Percentiles rank a stretch among this genome's conserved stretches.
Evolutionary conservation across 2,797 vertebrate genomes (phyloP).

Genomic region (Eulemur mongoz): DNA sequence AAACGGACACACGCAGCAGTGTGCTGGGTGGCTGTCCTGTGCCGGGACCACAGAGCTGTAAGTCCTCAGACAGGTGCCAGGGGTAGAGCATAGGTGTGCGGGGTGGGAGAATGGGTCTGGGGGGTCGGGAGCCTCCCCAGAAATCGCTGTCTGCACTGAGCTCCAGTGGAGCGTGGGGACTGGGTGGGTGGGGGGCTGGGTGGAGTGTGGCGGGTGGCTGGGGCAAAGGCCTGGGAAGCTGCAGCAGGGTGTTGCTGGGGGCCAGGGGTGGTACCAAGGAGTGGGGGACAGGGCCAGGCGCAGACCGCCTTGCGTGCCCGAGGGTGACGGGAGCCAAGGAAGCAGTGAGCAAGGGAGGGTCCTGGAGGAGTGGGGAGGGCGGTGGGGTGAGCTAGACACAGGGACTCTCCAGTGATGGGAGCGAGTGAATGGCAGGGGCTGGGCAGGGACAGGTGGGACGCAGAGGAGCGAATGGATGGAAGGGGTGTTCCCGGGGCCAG

Average conservation of each 20-base stretch:
- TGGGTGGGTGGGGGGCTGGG: background rate
- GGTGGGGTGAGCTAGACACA: background rate
- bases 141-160: background rate
- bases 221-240: background rate
- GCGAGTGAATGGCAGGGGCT: fast-evolving
- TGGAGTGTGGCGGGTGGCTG: background rate
- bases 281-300: background rate
- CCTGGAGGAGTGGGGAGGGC: too few relatives aligned
- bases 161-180: fast-evolving
- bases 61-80: fast-evolving
- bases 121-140: fast-evolving
- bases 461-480: background rate
- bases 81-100: too few relatives aligned
- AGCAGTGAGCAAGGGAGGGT: background rate
- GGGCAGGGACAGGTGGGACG: background rate
- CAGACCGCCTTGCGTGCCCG: background rate
- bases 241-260: background rate
- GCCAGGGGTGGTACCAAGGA: background rate
- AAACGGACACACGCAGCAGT: background rate
- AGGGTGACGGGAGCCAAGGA: background rate
- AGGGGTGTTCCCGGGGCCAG: too few relatives aligned
- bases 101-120: background rate
- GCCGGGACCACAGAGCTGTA: background rate
- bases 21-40: fast-evolving
- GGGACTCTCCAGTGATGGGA: fast-evolving